Evolutionary conservation across 2,797 vertebrate species (phyloP).

Genomic region (Enteromius trimaculatus): DNA sequence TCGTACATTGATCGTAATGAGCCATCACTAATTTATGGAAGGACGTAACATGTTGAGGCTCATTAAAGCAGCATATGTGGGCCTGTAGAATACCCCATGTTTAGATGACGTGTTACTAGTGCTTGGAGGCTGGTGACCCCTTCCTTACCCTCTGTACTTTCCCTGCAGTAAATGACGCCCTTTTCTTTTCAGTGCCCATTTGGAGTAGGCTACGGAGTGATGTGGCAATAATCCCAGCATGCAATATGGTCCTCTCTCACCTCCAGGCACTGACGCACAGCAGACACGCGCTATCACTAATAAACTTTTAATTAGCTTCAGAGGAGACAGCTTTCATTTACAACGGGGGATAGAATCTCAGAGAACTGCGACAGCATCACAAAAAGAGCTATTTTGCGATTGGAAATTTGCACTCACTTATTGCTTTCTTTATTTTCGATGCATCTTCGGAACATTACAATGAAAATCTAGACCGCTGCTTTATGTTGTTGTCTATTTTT

Average conservation of each 20-base stretch:
- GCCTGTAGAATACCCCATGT: conserved; percentile 15
- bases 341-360: conserved; percentile 35
- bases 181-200: conserved; percentile 38
- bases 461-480: not conserved
- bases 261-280: conserved; percentile 36
- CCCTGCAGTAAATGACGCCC: conserved; percentile 7
- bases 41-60: not conserved
- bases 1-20: not conserved
- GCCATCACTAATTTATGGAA: not conserved
- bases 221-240: conserved; percentile 50
- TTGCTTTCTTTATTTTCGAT: conserved; percentile 13
- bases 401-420: conserved; percentile 17
- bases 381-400: conserved; percentile 2
- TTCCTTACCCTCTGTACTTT: conserved; percentile 20
- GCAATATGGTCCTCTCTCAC: conserved; percentile 48
- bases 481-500: conserved; percentile 8
- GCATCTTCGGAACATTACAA: conserved; percentile 9
- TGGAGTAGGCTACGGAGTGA: conserved; percentile 39
- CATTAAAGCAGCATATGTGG: conserved; percentile 26
- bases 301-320: conserved; percentile 60
- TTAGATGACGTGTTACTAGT: conserved; percentile 16
- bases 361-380: conserved; percentile 12
- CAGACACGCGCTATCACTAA: conserved; percentile 47
- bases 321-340: conserved; percentile 28
- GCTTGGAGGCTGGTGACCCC: conserved; percentile 31